Evolutionary conservation across 2,888 invertebrate species (phyloP), one percentile per base, ranked within the genome.

Genomic region (Ochropleura plecta): DNA sequence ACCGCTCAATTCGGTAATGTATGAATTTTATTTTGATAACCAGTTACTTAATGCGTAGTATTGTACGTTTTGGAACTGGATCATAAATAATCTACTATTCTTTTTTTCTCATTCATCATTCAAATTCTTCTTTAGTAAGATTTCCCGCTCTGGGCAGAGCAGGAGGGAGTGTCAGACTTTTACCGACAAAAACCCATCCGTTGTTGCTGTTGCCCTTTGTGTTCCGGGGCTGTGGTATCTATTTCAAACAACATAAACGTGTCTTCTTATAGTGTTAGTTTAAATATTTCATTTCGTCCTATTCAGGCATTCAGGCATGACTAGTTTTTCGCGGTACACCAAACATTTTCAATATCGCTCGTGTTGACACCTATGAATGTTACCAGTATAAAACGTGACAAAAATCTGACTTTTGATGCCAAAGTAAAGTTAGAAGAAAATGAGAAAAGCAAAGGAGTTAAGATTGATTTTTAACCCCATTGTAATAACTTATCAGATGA

Each of bases 341-440:
- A 88, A 90, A 89, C 86, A 88, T 89, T 90, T 92, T 90, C 90
- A 92, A 92, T 92, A 92, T 91, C 79, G 88, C 76, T 82, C 83
- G 79, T 87, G 87, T 90, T 87, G 88, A 88, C 87, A 80, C 74
- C 71, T 82, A 90, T 89, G 88, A 88, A 91, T 89, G 87, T 89
- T 89, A 88, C 89, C 87, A 87, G 82, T 85, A 79, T 84, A 86
- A 88, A 88, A 92, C 93, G 92, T 93, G 93, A 90, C 92, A 90
- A 81, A 76, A 82, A 72, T 86, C 78, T 76, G 82, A 81, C 80
- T 86, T 85, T 78, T 76, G 82, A 77, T 78, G 87, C 88, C 83
- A 89, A 85, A 78, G 82, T 84, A 85, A 82, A 79, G 57, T 63
- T 67, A 30, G 42, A 63, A 75, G 78, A 57, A 77, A 76, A 70